These are phyloP conservation scores for Rhinogobius similis DNA, from an alignment of 2,113 vertebrate species.

Conservation along the genomic window DNA sequence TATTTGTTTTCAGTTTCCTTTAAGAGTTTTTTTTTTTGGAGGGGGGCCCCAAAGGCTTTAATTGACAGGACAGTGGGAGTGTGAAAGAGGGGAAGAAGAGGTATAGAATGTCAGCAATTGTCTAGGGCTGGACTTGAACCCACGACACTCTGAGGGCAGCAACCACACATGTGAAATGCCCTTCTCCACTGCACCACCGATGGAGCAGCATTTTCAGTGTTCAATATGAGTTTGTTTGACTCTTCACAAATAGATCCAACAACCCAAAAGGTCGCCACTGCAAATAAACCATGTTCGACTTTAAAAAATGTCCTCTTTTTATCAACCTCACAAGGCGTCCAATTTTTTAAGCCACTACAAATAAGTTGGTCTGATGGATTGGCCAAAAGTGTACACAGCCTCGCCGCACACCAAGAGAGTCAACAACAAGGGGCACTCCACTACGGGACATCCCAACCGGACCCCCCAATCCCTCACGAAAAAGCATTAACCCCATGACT, in stretches of 20 bases:
- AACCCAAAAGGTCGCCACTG: not conserved
- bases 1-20: too few species aligned
- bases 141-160: too few species aligned
- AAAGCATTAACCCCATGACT: conserved; percentile 62
- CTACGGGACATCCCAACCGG: conserved; percentile 36
- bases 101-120: too few species aligned
- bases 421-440: conserved; percentile 55
- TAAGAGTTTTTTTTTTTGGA: too few species aligned
- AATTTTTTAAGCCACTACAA: conserved; percentile 20
- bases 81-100: too few species aligned
- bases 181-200: too few species aligned
- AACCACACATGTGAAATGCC: too few species aligned
- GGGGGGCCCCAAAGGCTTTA: too few species aligned
- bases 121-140: too few species aligned
- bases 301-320: not conserved
- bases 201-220: too few species aligned
- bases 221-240: too few species aligned
- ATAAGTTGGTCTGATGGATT: conserved; percentile 31
- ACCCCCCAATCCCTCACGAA: conserved; percentile 43
- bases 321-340: not conserved
- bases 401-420: conserved; percentile 32
- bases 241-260: not conserved
- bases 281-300: not conserved
- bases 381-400: conserved; percentile 13
- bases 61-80: too few species aligned